Percentiles rank a stretch among this genome's conserved stretches.
Conservation (phyloP, 2,797 vertebrate genomes). For the Artibeus lituratus region DNA sequence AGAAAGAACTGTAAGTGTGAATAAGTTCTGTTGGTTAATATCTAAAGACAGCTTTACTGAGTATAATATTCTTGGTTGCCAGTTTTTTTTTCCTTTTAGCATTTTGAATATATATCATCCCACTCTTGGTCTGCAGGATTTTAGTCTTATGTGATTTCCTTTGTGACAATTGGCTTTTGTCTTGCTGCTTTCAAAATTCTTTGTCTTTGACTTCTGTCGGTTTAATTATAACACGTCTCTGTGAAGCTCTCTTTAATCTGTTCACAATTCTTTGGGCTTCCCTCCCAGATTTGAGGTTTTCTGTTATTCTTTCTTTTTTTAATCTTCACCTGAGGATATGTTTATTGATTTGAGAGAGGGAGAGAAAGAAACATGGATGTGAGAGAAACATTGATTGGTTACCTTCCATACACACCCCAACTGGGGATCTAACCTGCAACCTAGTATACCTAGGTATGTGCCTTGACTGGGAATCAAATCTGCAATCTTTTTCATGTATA, state of each 20-base stretch:
- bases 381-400: no score
- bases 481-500: no score
- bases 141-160: background rate
- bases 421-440: no score
- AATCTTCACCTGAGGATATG: no score
- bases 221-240: background rate
- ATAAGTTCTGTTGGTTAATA: background rate
- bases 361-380: no score
- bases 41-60: background rate
- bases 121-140: background rate
- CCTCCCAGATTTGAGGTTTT: background rate
- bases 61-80: background rate
- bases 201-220: background rate
- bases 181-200: background rate
- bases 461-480: no score
- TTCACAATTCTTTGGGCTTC: background rate
- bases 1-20: constrained; percentile 98
- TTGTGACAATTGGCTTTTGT: background rate
- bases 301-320: background rate
- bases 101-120: constrained; percentile 4
- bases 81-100: background rate
- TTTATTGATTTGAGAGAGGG: no score
- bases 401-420: no score
- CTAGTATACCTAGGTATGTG: no score
- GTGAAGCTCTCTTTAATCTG: background rate